Evolutionary conservation across 2,113 vertebrate genomes (phyloP).

Genomic region (Colius striatus): DNA sequence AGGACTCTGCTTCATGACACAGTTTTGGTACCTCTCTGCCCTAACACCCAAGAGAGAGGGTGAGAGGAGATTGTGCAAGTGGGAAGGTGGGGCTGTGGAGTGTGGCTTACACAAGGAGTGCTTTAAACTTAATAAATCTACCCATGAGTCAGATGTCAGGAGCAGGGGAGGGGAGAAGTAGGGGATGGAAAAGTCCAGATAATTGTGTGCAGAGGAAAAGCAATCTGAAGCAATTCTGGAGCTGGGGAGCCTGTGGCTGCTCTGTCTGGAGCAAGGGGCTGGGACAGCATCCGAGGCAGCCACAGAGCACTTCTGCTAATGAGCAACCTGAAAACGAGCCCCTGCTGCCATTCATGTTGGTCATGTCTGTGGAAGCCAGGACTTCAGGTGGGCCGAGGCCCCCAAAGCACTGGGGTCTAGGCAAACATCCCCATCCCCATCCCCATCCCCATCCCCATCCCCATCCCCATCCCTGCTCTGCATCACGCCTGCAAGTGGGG

Average conservation of each 20-base stretch:
- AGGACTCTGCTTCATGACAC: fast-evolving
- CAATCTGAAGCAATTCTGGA: not conserved
- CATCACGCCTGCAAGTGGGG: fast-evolving
- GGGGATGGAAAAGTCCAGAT: not conserved
- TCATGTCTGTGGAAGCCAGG: not conserved
- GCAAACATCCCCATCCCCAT: not conserved
- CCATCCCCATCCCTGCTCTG: not conserved
- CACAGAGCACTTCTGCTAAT: not conserved
- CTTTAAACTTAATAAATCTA: not conserved
- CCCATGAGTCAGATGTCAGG: not conserved
- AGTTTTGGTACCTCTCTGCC: not conserved
- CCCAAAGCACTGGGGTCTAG: fast-evolving
- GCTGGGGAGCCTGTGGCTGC: fast-evolving
- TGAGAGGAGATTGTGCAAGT: not conserved
- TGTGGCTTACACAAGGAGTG: not conserved
- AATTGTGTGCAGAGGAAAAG: not conserved
- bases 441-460: not conserved
- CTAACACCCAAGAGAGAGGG: not conserved
- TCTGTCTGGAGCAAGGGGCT: not conserved
- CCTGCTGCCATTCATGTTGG: not conserved
- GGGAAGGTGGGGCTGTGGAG: not conserved
- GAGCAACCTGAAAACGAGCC: not conserved
- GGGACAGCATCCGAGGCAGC: not conserved
- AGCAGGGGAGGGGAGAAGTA: not conserved
- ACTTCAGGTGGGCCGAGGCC: not conserved